Evolutionary conservation across 2,113 vertebrate species (phyloP).

Genomic region (Phylloscopus whistleri): DNA sequence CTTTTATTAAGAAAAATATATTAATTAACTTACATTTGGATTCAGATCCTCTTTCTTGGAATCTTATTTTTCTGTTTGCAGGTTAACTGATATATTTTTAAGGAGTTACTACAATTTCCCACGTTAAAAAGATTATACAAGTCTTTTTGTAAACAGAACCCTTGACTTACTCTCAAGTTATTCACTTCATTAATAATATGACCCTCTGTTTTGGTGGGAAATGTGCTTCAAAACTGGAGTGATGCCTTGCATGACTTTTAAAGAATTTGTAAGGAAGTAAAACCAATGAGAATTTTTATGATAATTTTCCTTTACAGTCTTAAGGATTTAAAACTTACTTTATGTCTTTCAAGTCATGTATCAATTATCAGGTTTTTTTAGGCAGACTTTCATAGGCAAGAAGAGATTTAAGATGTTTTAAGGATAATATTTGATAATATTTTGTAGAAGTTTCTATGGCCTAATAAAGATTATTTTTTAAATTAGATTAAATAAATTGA

Average conservation of each 20-base stretch:
- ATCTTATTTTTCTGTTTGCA: background rate
- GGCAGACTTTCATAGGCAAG: background rate
- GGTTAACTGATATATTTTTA: background rate
- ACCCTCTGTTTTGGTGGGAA: background rate
- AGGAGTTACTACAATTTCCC: background rate
- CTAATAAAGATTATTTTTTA: background rate
- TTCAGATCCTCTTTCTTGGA: background rate
- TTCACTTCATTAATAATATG: background rate
- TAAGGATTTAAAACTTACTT: background rate
- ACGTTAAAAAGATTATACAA: background rate
- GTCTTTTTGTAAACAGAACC: background rate
- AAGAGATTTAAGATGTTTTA: background rate
- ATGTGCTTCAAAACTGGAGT: background rate
- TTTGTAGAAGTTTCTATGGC: background rate
- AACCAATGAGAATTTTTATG: background rate
- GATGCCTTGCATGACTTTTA: background rate
- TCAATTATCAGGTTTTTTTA: background rate
- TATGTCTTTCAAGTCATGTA: background rate
- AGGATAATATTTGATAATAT: background rate
- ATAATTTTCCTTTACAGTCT: background rate
- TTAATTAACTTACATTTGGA: background rate
- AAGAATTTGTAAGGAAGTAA: background rate
- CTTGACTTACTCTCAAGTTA: background rate
- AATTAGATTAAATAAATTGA: constrained; percentile 21
- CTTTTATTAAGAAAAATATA: background rate